Conservation (phyloP, 2,113 vertebrate genomes). For the Ophthalmolycus amberensis region DNA sequence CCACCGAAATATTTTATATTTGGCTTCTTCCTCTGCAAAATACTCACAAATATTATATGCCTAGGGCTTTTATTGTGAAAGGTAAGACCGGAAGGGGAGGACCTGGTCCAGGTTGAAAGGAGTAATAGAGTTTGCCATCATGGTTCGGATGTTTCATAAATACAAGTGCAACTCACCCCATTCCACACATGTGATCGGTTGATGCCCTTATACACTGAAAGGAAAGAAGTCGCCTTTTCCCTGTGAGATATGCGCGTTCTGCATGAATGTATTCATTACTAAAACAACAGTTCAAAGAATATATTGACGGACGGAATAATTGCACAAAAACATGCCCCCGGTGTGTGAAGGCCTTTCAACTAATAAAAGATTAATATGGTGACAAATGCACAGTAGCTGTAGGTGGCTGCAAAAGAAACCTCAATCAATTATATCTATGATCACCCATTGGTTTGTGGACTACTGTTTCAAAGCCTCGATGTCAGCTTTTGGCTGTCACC, state of each 20-base stretch:
- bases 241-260: background rate
- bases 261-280: background rate
- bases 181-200: no score
- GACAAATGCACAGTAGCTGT: background rate
- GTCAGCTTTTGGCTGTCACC: no score
- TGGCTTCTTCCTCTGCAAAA: background rate
- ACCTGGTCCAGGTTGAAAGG: background rate
- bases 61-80: background rate
- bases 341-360: no score
- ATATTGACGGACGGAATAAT: no score
- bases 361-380: background rate
- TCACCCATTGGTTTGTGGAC: no score
- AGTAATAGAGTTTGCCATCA: background rate
- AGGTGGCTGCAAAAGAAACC: no score
- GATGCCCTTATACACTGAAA: no score
- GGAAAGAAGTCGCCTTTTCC: background rate
- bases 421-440: no score
- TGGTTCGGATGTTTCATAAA: background rate
- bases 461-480: no score
- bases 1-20: background rate
- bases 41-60: background rate
- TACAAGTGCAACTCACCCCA: no score
- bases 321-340: no score
- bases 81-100: background rate
- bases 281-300: no score